Percentiles rank a stretch among this genome's conserved stretches.
These are phyloP conservation scores for Danio tinwini DNA, from an alignment of 2,797 vertebrate species.

Conservation along the genomic window DNA sequence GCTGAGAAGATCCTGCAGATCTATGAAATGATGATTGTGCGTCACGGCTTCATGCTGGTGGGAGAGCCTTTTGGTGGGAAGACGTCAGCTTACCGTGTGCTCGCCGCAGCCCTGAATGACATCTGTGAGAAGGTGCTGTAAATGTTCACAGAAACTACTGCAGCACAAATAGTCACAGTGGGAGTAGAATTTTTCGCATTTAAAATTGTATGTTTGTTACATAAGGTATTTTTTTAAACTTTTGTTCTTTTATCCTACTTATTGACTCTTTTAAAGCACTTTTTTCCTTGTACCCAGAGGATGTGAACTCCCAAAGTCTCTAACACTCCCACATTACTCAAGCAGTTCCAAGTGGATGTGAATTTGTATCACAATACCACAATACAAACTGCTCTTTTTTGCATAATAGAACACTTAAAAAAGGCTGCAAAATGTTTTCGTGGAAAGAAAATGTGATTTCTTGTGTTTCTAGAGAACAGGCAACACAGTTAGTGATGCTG, in stretches of 20 bases:
- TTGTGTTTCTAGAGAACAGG: not conserved
- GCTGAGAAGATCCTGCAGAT: conserved; percentile 90
- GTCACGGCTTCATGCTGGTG: conserved; percentile 93
- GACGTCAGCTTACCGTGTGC: conserved; percentile 85
- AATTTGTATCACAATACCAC: conserved; percentile 24
- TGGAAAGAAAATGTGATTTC: conserved; percentile 26
- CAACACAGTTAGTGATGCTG: conserved; percentile 21
- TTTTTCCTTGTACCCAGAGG: conserved; percentile 18
- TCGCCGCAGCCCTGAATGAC: conserved; percentile 84
- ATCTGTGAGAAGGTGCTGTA: conserved; percentile 82
- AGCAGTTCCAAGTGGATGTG: conserved; percentile 8
- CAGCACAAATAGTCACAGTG: conserved; percentile 10
- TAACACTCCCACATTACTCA: conserved; percentile 26
- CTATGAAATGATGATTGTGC: conserved; percentile 93
- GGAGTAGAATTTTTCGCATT: conserved; percentile 10
- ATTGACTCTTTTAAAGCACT: conserved; percentile 8
- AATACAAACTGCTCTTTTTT: conserved; percentile 25
- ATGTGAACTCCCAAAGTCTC: conserved; percentile 18
- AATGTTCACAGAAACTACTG: not conserved
- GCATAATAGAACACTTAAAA: conserved; percentile 1
- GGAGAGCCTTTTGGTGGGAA: conserved; percentile 93
- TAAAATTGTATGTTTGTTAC: conserved; percentile 10
- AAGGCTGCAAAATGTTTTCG: conserved; percentile 7
- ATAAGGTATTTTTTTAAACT: conserved; percentile 17
- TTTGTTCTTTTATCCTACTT: conserved; percentile 30